Evolutionary conservation across 2,113 vertebrate species (phyloP).

Genomic region (Steatornis caripensis): DNA sequence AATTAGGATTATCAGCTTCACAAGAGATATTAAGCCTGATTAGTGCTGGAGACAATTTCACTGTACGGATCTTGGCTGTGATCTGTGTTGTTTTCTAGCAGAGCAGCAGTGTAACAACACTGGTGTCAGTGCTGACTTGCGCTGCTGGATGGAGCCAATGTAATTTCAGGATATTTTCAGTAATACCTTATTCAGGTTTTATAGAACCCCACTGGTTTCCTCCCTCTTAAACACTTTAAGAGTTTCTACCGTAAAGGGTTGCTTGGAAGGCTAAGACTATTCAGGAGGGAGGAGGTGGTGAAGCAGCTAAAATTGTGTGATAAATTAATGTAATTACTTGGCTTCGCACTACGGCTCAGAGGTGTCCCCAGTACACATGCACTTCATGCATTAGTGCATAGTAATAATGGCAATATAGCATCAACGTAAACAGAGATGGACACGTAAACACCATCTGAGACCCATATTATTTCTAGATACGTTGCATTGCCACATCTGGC

Average conservation of each 20-base stretch:
- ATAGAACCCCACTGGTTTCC: neutral
- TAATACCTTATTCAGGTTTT: neutral
- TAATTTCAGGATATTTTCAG: neutral
- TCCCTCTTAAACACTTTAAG: neutral
- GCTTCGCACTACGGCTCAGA: neutral
- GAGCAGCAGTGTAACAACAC: neutral
- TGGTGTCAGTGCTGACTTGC: neutral
- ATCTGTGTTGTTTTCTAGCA: neutral
- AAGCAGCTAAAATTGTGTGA: neutral
- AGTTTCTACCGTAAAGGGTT: neutral
- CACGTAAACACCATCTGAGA: neutral
- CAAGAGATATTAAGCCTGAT: neutral
- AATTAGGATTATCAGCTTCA: neutral
- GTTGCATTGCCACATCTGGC: neutral
- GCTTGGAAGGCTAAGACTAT: neutral
- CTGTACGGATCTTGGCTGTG: neutral
- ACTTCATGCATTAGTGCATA: neutral
- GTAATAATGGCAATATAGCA: neutral
- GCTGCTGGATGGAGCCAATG: neutral
- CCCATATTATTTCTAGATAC: neutral
- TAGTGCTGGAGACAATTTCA: neutral
- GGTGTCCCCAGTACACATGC: neutral
- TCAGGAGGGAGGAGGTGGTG: neutral
- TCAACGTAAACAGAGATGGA: neutral
- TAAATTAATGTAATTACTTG: constrained; percentile 16